Base-by-base conservation (phyloP, 2,113 vertebrate species). In the Phylloscopus trochilus region DNA sequence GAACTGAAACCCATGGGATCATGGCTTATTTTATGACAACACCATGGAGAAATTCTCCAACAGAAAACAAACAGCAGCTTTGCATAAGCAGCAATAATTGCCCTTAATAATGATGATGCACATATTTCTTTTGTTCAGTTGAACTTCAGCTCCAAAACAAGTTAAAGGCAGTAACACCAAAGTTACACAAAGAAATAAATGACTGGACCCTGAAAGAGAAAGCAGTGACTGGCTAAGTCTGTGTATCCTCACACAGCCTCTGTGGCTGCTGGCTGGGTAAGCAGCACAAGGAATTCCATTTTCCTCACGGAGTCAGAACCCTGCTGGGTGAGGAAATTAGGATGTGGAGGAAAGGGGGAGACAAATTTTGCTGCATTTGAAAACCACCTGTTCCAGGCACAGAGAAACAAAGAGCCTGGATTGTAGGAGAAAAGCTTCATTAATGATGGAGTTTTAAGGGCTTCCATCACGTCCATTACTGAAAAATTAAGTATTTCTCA, bases 321-420 rank as follows among this genome's bases (percentile, higher is more conserved):
- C 85, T 90, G 93, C 90, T 93, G 78, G 10, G 70, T 66, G 74
- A 91, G 43, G 41, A 95, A 96, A 95, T 92, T 60, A 76, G 49
- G 70, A 79, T 68, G 51, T 12, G 67, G 56, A 83, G 17, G 35
- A 62, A 87, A 83, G 27, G 5, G 11, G 21, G 37, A 83, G 46
- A 59, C 28, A 88, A 85, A 69, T 69, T 86, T 37, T 66, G 43
- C 79, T 77, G 72, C 59, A 51, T 76, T 83, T 85, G 81, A 77
- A 96, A 92, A 35, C 41, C 21, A 69, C 35, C 43, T 92, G 59
- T 73, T 83, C 63, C 59, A 83, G 46, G 27, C 28, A 59, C 22
- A 55, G 37, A 59, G 67, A 88, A 91, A 90, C 0, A 6, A 92
- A 69, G 12, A 78, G 43, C 23, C 39, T 69, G 79, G 22, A n/a